Conservation (phyloP, 2,888 invertebrate genomes). For the Hetaerina titia region DNA sequence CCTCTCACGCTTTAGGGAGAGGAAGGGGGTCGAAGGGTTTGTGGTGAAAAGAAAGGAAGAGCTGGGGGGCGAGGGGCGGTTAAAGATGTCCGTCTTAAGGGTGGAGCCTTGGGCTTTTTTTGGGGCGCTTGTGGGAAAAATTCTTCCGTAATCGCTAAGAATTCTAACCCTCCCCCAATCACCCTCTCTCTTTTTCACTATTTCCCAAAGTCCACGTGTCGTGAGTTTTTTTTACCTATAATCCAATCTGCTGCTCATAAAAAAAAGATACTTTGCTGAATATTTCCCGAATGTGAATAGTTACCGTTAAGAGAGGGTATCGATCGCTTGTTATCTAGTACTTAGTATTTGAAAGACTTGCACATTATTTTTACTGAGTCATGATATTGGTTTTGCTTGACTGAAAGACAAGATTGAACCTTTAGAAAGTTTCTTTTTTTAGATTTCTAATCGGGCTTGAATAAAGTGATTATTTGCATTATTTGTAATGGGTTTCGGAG, state of each 20-base stretch:
- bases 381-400: no score
- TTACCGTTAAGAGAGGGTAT: not conserved
- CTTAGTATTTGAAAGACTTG: no score
- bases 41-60: slow-evolving; percentile 7
- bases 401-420: no score
- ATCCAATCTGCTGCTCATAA: not conserved
- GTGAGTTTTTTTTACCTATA: not conserved
- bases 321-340: no score
- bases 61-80: not conserved
- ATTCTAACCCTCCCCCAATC: not conserved
- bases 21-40: slow-evolving; percentile 3
- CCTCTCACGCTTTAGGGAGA: slow-evolving; percentile 45
- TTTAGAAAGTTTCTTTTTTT: no score
- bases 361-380: no score
- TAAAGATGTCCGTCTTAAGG: slow-evolving; percentile 39
- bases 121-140: slow-evolving; percentile 58
- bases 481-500: no score
- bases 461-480: no score
- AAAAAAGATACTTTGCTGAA: not conserved
- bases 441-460: no score
- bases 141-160: slow-evolving; percentile 61
- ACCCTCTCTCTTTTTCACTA: slow-evolving; percentile 27
- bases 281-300: not conserved
- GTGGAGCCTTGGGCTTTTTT: slow-evolving; percentile 39
- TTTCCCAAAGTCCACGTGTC: slow-evolving; percentile 56